Percentiles rank a stretch among this genome's conserved stretches.
phyloP scores from a whole-genome alignment of 2,888 invertebrate species.

The Drosophila tanythrix region DNA sequence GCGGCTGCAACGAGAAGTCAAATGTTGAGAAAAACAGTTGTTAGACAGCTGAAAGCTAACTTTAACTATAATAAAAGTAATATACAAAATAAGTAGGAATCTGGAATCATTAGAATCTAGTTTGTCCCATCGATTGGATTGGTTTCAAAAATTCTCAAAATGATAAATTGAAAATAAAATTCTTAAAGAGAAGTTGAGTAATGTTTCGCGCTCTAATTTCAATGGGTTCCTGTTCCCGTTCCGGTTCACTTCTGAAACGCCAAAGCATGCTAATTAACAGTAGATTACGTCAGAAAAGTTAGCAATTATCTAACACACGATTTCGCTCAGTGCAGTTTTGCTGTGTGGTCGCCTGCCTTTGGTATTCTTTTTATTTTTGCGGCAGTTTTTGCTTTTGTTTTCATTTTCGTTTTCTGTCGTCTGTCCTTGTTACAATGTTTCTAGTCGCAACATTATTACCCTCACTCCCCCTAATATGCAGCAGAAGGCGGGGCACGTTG shows the following conservation, averaged over 20 bases:
- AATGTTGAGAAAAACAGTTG: neutral
- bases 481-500: neutral
- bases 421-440: constrained; percentile 72
- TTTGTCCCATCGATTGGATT: neutral
- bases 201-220: neutral
- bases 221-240: neutral
- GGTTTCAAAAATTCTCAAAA: neutral
- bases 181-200: neutral
- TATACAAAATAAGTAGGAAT: neutral
- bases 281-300: too few species aligned
- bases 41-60: neutral
- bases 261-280: neutral
- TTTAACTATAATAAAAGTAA: neutral
- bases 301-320: too few species aligned
- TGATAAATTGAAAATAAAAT: neutral
- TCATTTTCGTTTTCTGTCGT: constrained; percentile 47
- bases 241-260: neutral
- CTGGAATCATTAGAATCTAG: neutral
- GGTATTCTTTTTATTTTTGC: constrained; percentile 24
- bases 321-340: constrained; percentile 60
- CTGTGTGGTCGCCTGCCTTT: constrained; percentile 76
- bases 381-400: constrained; percentile 59
- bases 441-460: constrained; percentile 57
- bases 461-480: constrained; percentile 15
- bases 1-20: constrained; percentile 21